These are phyloP conservation scores for Metacarcinus magister DNA, from an alignment of 2,888 invertebrate genomes.

Conservation along the genomic window DNA sequence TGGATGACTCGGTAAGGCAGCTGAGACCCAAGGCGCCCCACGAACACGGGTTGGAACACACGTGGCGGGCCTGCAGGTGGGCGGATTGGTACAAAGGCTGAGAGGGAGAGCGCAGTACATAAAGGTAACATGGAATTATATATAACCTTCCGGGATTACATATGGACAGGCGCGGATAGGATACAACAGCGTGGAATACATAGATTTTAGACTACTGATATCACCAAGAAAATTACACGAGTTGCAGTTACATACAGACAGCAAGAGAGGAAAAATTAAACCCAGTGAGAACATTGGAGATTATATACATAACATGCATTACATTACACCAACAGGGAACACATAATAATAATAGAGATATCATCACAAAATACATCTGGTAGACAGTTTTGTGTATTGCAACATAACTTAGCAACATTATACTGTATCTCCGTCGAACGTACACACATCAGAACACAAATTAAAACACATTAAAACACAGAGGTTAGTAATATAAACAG, in stretches of 20 bases:
- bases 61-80: not conserved
- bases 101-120: not conserved
- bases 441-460: too few species aligned
- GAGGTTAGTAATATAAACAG: not conserved
- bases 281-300: too few species aligned
- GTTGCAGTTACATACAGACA: not conserved
- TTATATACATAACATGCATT: too few species aligned
- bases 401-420: too few species aligned
- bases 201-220: not conserved
- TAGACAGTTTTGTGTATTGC: too few species aligned
- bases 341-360: too few species aligned
- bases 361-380: too few species aligned
- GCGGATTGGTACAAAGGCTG: not conserved
- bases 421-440: too few species aligned
- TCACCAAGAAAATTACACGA: not conserved
- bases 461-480: too few species aligned
- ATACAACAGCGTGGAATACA: not conserved
- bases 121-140: not conserved
- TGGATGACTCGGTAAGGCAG: not conserved
- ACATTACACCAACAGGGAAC: too few species aligned
- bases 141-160: not conserved
- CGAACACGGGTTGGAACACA: not conserved
- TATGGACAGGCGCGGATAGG: not conserved
- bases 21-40: not conserved
- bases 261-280: too few species aligned